These are phyloP conservation scores for Cantharis lateralis DNA, from an alignment of 2,888 invertebrate genomes.

Conservation along the genomic window DNA sequence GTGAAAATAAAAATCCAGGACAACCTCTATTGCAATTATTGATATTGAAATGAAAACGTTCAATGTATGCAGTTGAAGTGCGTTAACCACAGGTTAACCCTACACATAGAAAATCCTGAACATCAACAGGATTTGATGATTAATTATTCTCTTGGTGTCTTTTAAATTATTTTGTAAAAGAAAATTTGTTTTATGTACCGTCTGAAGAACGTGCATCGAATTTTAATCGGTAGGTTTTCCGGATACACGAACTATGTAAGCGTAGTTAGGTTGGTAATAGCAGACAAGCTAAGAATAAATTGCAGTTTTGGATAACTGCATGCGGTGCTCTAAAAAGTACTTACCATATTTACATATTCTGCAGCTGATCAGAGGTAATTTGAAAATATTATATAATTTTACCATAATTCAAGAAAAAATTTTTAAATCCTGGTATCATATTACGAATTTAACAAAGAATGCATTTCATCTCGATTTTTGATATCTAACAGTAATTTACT, in stretches of 20 bases:
- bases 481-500: no score
- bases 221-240: background rate
- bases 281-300: background rate
- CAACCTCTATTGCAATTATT: no score
- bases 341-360: background rate
- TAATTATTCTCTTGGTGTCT: background rate
- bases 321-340: no score
- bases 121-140: background rate
- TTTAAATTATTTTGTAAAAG: background rate
- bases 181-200: background rate
- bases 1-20: no score
- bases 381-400: no score
- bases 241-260: background rate
- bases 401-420: no score
- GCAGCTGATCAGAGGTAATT: no score
- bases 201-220: background rate
- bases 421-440: no score
- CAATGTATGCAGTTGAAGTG: no score
- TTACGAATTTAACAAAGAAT: no score
- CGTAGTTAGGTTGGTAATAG: background rate
- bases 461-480: no score
- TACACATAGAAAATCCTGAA: background rate
- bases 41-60: no score
- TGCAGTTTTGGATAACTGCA: background rate
- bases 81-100: background rate